Evolutionary conservation across 2,888 invertebrate species (phyloP).

Genomic region (Portevinia maculata): DNA sequence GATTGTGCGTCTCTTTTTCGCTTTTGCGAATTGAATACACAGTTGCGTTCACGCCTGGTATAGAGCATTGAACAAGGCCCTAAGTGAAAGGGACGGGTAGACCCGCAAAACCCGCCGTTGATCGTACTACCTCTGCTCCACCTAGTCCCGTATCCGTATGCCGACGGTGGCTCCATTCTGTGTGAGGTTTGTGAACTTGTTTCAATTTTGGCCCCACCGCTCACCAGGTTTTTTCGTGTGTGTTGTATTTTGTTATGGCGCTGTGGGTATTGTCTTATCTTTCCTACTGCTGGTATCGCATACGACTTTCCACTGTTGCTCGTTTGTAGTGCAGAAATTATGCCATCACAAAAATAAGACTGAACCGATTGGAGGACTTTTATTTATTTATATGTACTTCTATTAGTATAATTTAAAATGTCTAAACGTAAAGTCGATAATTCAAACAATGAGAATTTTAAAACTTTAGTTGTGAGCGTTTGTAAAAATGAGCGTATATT

Average conservation of each 20-base stretch:
- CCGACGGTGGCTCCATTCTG: conserved; percentile 15
- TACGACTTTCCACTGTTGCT: conserved; percentile 52
- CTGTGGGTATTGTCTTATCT: conserved; percentile 27
- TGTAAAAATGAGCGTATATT: no score
- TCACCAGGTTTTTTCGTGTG: conserved; percentile 15
- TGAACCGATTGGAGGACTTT: conserved; percentile 15
- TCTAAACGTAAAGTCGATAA: no score
- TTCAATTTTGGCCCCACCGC: conserved; percentile 42
- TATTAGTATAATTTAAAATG: no score
- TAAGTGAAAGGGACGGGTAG: conserved; percentile 27
- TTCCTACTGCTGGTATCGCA: neutral
- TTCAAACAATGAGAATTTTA: no score
- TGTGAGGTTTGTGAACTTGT: conserved; percentile 35
- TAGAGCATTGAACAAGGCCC: conserved; percentile 14
- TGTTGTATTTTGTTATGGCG: conserved; percentile 32
- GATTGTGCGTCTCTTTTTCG: conserved; percentile 24
- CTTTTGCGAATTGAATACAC: neutral
- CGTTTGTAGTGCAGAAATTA: conserved; percentile 49
- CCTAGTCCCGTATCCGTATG: neutral
- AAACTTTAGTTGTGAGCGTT: no score
- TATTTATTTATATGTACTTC: conserved; percentile 32
- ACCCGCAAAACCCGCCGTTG: conserved; percentile 28
- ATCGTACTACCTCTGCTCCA: neutral
- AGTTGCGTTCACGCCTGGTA: conserved; percentile 7
- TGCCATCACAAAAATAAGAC: conserved; percentile 1